A percentile compares a stretch with the other conserved stretches of the same genome.
phyloP scores from a whole-genome alignment of 2,888 invertebrate species.

The Cryptus armator region DNA sequence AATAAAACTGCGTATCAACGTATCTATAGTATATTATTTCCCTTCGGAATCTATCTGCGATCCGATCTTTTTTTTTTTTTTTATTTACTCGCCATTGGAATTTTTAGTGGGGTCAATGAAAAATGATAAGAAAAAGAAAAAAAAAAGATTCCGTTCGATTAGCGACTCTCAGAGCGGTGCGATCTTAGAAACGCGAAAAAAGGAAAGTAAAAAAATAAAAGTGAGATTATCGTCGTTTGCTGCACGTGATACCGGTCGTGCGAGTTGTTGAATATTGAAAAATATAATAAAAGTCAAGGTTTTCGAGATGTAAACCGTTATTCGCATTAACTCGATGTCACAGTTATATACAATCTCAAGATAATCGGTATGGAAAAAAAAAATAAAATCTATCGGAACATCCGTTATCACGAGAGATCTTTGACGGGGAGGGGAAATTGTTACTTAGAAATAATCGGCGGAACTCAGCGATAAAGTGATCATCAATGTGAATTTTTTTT shows the following conservation, averaged over 20 bases:
- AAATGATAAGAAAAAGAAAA: background rate
- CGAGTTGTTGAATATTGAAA: conserved; percentile 30
- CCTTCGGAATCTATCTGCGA: background rate
- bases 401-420: conserved; percentile 15
- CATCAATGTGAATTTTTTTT: conserved; percentile 6
- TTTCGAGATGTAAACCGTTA: conserved; percentile 42
- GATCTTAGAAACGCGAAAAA: conserved; percentile 18
- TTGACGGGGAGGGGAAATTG: background rate
- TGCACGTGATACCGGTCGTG: conserved; percentile 28
- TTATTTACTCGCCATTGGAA: conserved; percentile 5
- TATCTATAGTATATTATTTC: background rate
- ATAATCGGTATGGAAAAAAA: background rate
- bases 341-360: background rate
- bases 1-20: background rate
- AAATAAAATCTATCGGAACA: conserved; percentile 13
- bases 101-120: conserved; percentile 16
- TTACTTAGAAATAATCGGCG: conserved; percentile 23
- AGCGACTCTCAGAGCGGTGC: background rate
- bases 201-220: background rate
- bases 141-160: conserved; percentile 8
- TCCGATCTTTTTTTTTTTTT: background rate
- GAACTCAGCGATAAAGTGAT: conserved; percentile 35
- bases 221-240: background rate
- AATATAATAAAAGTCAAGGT: conserved; percentile 43
- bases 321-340: conserved; percentile 1